These are phyloP conservation scores for Hippocampus abdominalis DNA, from an alignment of 2,113 vertebrate genomes.

Conservation along the genomic window DNA sequence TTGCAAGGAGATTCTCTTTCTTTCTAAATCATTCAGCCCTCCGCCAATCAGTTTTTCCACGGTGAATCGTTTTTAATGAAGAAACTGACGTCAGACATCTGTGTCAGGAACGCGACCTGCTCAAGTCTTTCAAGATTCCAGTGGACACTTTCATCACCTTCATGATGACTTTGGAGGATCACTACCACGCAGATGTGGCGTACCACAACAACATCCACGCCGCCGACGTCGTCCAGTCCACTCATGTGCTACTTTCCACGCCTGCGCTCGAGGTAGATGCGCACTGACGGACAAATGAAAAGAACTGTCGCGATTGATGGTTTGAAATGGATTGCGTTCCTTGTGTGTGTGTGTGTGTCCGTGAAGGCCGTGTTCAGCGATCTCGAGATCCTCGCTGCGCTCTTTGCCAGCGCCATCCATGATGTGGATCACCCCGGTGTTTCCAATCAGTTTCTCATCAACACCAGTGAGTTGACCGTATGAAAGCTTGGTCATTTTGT, in stretches of 20 bases:
- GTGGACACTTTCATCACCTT: conserved; percentile 83
- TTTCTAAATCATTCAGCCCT: no score
- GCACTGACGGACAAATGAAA: neutral
- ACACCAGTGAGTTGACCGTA: conserved; percentile 83
- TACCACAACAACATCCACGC: conserved; percentile 95
- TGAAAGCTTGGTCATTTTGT: conserved; percentile 10
- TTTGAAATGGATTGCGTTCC: neutral
- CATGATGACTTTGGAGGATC: conserved; percentile 87
- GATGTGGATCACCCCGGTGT: conserved; percentile 91
- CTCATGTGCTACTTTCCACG: conserved; percentile 83
- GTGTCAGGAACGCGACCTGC: conserved; percentile 82
- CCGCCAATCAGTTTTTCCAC: no score
- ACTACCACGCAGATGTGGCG: conserved; percentile 84
- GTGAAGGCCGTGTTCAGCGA: conserved; percentile 86
- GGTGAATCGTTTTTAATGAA: neutral
- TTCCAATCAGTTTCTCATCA: conserved; percentile 94
- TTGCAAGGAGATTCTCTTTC: no score
- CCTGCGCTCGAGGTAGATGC: conserved; percentile 82
- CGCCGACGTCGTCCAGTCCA: conserved; percentile 88
- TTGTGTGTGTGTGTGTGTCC: conserved; percentile 25
- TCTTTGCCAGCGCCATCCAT: conserved; percentile 88
- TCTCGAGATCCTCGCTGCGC: conserved; percentile 85
- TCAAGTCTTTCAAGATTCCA: conserved; percentile 91
- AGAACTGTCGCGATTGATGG: neutral
- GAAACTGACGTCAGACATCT: neutral